These are phyloP conservation scores for Asteroscopus sphinx DNA, from an alignment of 2,888 invertebrate species.

Conservation along the genomic window DNA sequence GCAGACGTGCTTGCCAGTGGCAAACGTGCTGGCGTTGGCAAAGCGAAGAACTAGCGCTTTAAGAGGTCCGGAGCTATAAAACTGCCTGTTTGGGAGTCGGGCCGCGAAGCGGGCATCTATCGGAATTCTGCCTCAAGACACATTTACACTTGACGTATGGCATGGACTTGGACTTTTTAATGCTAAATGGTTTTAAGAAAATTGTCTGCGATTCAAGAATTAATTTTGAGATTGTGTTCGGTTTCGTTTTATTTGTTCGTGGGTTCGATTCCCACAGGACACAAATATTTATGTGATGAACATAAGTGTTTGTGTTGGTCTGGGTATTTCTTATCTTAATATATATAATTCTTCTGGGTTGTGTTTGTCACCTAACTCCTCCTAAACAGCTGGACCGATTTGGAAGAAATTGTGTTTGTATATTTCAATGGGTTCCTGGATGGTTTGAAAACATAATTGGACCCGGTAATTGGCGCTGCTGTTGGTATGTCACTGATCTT, in stretches of 20 bases:
- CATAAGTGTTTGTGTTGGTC: too few relatives aligned
- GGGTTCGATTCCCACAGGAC: too few relatives aligned
- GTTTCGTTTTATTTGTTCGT: not conserved
- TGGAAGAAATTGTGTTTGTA: too few relatives aligned
- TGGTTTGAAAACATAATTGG: too few relatives aligned
- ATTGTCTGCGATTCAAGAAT: conserved; percentile 18
- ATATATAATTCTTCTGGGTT: too few relatives aligned
- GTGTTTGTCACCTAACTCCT: too few relatives aligned
- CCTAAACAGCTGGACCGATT: too few relatives aligned
- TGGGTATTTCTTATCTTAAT: too few relatives aligned
- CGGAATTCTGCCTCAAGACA: conserved; percentile 25
- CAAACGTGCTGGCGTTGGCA: conserved; percentile 75
- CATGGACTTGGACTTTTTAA: conserved; percentile 40
- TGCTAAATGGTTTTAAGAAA: conserved; percentile 52
- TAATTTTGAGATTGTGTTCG: conserved; percentile 1
- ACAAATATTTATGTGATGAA: too few relatives aligned
- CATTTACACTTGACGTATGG: conserved; percentile 53
- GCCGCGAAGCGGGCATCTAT: conserved; percentile 62
- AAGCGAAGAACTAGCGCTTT: conserved; percentile 81
- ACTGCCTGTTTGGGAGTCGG: conserved; percentile 82
- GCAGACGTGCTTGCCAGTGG: conserved; percentile 73
- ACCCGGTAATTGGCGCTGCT: too few relatives aligned
- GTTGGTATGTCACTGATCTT: too few relatives aligned
- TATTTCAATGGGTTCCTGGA: too few relatives aligned
- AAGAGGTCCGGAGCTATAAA: conserved; percentile 79